These are phyloP conservation scores for Anthrax anthrax DNA, from an alignment of 2,888 invertebrate species.

Conservation along the genomic window DNA sequence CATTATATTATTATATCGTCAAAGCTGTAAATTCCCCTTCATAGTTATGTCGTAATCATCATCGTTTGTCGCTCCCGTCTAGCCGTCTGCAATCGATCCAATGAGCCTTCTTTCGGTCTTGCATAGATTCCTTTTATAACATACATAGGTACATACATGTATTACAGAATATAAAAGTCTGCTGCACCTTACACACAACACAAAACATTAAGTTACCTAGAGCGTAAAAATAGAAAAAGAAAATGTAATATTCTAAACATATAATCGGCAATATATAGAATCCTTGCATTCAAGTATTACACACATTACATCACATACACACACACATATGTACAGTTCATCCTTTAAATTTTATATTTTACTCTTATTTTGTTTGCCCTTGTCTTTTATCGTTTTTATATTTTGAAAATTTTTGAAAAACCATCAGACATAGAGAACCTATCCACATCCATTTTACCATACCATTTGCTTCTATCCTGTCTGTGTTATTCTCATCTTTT, in stretches of 20 bases:
- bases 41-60: conserved; percentile 5
- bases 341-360: background rate
- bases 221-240: background rate
- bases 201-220: background rate
- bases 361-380: too few species aligned
- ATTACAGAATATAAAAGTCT: background rate
- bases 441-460: too few species aligned
- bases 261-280: background rate
- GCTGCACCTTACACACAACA: background rate
- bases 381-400: too few species aligned
- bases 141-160: too few species aligned
- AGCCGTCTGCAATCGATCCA: conserved; percentile 9
- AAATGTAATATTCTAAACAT: conserved; percentile 4
- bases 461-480: too few species aligned
- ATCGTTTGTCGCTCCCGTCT: conserved; percentile 8
- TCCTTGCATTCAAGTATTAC: background rate
- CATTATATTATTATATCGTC: too few species aligned
- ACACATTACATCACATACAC: too few species aligned
- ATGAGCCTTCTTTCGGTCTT: conserved; percentile 1
- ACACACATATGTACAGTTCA: too few species aligned
- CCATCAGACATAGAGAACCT: too few species aligned
- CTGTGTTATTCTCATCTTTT: too few species aligned
- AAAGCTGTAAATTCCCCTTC: background rate
- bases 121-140: background rate
- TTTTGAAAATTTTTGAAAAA: too few species aligned